phyloP scores from a whole-genome alignment of 2,797 vertebrate genomes.

The Glyptemys insculpta region DNA sequence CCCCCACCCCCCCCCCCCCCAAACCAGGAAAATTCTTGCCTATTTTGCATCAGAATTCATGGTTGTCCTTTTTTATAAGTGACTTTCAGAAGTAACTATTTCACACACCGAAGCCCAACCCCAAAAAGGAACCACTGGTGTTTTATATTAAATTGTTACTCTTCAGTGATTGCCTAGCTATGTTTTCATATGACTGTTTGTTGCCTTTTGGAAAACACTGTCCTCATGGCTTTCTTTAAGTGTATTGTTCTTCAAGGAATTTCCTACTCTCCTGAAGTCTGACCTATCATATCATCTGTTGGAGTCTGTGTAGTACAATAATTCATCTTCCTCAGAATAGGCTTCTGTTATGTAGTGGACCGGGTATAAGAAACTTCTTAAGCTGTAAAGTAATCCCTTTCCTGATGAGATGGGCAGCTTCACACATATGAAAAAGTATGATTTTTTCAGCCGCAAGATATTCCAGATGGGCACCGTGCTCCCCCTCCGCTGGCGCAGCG shows the following conservation, averaged over 20 bases:
- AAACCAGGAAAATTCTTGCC: background rate
- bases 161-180: background rate
- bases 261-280: background rate
- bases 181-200: background rate
- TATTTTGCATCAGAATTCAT: background rate
- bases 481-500: constrained; percentile 87
- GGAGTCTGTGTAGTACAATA: background rate
- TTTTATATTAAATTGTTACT: background rate
- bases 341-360: background rate
- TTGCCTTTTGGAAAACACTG: background rate
- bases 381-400: background rate
- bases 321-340: background rate
- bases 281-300: background rate
- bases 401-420: background rate
- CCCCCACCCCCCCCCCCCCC: rapidly evolving
- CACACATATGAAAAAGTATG: background rate
- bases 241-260: background rate
- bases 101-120: background rate
- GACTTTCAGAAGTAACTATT: background rate
- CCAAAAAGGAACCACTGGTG: background rate
- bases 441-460: constrained; percentile 90
- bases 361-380: background rate
- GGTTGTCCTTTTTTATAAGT: background rate
- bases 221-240: background rate
- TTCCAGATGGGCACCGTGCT: constrained; percentile 93